These are phyloP conservation scores for Etheostoma perlongum DNA, from an alignment of 2,797 vertebrate genomes.

Conservation along the genomic window DNA sequence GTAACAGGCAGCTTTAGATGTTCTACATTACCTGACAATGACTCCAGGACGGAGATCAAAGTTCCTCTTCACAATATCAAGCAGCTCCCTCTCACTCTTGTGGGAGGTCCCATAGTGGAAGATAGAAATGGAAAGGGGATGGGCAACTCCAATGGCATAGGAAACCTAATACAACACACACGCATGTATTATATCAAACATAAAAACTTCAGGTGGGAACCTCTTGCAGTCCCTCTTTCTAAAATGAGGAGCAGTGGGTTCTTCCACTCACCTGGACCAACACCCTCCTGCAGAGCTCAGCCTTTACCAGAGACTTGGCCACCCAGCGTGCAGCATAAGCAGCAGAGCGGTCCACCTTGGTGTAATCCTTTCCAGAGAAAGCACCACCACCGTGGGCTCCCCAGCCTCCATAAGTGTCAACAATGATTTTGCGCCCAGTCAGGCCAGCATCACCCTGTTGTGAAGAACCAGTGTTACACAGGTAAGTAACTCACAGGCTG, in stretches of 20 bases:
- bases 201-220: constrained; percentile 7
- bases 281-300: constrained; percentile 93
- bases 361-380: constrained; percentile 98
- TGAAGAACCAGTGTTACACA: neutral
- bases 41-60: constrained; percentile 97
- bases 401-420: constrained; percentile 97
- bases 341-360: constrained; percentile 96
- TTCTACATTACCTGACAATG: constrained; percentile 94
- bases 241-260: neutral
- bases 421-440: constrained; percentile 96
- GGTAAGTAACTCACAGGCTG: neutral
- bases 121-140: constrained; percentile 96
- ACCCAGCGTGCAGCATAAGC: constrained; percentile 98
- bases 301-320: constrained; percentile 96
- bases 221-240: constrained; percentile 8
- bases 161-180: constrained; percentile 86
- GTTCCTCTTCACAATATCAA: constrained; percentile 96
- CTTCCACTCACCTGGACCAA: constrained; percentile 90
- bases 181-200: constrained; percentile 33
- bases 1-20: constrained; percentile 31
- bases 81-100: constrained; percentile 93
- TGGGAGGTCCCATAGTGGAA: too few species aligned
- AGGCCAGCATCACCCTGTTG: constrained; percentile 94
- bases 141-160: constrained; percentile 95
- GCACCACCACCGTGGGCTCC: constrained; percentile 96